Percentiles rank a stretch among this genome's conserved stretches.
These are phyloP conservation scores for Willowsia nigromaculata DNA, from an alignment of 2,888 invertebrate species.

Conservation along the genomic window DNA sequence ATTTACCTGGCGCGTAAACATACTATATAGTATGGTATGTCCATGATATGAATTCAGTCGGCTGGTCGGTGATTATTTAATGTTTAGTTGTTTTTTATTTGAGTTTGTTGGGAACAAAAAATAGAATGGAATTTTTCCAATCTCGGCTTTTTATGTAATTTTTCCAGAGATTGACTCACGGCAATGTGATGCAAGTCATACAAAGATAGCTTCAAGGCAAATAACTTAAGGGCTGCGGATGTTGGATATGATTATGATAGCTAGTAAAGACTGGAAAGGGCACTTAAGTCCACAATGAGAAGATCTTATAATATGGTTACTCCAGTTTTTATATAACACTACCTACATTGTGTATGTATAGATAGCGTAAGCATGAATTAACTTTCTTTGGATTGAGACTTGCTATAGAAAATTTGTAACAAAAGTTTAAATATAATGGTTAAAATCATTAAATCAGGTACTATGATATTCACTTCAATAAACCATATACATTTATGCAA, in stretches of 20 bases:
- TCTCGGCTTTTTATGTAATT: not conserved
- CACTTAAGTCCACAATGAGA: too few species aligned
- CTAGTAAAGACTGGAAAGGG: not conserved
- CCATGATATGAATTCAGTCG: not conserved
- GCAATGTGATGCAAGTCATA: not conserved
- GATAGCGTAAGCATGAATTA: too few species aligned
- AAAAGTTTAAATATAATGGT: too few species aligned
- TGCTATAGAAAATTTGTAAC: too few species aligned
- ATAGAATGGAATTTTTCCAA: slow-evolving; percentile 36
- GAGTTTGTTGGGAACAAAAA: not conserved
- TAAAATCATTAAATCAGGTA: too few species aligned
- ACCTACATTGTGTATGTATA: too few species aligned
- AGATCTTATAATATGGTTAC: too few species aligned
- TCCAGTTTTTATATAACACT: too few species aligned
- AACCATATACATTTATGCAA: too few species aligned
- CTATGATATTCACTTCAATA: too few species aligned
- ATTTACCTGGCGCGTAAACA: not conserved
- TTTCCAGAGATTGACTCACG: not conserved
- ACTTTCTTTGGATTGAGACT: too few species aligned
- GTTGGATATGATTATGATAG: slow-evolving; percentile 11
- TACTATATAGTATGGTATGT: not conserved
- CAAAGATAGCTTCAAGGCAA: slow-evolving; percentile 49
- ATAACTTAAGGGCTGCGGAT: slow-evolving; percentile 42
- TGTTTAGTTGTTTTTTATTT: not conserved
- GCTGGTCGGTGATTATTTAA: not conserved